These are phyloP conservation scores for Salvelinus alpinus DNA, from an alignment of 2,113 vertebrate genomes.

Conservation along the genomic window DNA sequence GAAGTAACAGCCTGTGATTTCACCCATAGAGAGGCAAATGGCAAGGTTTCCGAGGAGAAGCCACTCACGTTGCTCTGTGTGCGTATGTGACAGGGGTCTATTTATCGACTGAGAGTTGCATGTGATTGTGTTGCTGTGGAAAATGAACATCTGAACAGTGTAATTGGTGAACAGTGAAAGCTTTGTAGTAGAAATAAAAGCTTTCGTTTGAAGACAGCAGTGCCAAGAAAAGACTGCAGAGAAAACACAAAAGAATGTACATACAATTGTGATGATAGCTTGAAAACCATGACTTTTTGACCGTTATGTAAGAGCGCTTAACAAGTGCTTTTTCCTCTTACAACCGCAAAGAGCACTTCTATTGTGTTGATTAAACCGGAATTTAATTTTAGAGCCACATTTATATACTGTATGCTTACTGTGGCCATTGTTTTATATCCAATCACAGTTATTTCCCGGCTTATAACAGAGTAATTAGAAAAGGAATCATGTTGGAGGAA, in stretches of 20 bases:
- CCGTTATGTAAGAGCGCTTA: conserved; percentile 3
- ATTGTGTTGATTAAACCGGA: conserved; percentile 30
- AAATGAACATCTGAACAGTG: no score
- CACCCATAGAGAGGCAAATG: conserved; percentile 23
- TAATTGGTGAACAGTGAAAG: no score
- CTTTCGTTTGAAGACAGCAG: no score
- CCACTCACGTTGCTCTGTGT: no score
- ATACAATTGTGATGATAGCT: no score
- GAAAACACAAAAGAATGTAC: no score
- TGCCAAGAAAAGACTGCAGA: no score
- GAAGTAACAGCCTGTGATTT: conserved; percentile 60
- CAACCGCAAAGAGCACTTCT: conserved; percentile 26
- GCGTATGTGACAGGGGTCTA: no score
- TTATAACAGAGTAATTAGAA: conserved; percentile 1
- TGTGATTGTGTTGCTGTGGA: no score
- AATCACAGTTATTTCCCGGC: conserved; percentile 51
- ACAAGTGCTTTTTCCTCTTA: conserved; percentile 27
- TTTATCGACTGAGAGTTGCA: no score
- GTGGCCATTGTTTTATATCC: conserved; percentile 55
- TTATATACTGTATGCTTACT: conserved; percentile 20
- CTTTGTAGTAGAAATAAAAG: no score
- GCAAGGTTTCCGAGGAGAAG: no score
- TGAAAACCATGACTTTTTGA: background rate
- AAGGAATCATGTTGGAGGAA: conserved; percentile 47
- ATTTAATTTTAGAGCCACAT: conserved; percentile 54